Conservation (phyloP, 92 coral and sea anemone species). For the Bergia sp. region DNA sequence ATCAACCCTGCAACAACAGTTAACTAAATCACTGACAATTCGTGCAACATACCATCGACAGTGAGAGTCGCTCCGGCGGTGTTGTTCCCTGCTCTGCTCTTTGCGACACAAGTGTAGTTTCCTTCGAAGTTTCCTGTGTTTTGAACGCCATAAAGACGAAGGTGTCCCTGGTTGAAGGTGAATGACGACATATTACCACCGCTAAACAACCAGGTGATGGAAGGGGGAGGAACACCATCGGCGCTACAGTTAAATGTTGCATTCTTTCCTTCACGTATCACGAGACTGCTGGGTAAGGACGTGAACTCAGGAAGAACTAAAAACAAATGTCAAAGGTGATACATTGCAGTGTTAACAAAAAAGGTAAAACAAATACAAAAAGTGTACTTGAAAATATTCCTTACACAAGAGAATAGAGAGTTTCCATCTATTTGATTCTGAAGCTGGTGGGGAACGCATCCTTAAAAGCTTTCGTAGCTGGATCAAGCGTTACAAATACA, state of each 20-base stretch:
- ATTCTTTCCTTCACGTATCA: neutral
- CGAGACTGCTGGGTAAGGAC: neutral
- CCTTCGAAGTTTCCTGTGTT: neutral
- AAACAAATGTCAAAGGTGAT: neutral
- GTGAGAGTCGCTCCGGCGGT: neutral
- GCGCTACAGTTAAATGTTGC: conserved; percentile 20
- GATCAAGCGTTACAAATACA: neutral
- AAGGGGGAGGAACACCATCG: neutral
- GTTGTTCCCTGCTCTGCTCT: neutral
- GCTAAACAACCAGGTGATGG: neutral
- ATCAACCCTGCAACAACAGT: too few species aligned
- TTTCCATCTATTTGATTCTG: too few species aligned
- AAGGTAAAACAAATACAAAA: too few species aligned
- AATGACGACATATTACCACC: conserved; percentile 3
- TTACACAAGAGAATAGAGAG: too few species aligned
- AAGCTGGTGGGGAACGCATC: too few species aligned
- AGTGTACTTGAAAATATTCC: too few species aligned
- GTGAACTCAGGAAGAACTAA: conserved; percentile 3
- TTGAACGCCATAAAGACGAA: neutral
- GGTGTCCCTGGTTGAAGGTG: neutral
- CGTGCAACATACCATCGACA: neutral
- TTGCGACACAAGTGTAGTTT: too few species aligned
- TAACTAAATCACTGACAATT: too few species aligned
- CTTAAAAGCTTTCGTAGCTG: neutral
- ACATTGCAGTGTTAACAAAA: too few species aligned